phyloP scores from a whole-genome alignment of 2,888 invertebrate genomes.

The Pseudococcus longispinus region DNA sequence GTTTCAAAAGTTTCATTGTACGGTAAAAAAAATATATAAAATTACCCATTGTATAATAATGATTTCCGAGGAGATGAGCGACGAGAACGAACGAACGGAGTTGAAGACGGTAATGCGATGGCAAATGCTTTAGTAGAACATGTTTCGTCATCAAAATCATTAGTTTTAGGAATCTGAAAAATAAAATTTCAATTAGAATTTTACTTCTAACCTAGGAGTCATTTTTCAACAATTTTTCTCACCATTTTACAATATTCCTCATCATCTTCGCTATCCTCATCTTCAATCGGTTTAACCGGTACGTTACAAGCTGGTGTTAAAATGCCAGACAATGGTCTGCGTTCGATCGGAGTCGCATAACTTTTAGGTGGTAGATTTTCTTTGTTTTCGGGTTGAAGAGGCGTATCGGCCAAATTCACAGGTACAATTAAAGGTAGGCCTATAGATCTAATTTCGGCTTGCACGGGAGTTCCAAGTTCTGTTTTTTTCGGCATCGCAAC shows the following conservation, averaged over 20 bases:
- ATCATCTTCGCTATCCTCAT: constrained; percentile 50
- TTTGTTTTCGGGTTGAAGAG: constrained; percentile 48
- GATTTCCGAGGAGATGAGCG: constrained; percentile 1
- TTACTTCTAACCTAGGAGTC: too few relatives aligned
- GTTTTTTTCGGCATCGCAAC: background rate
- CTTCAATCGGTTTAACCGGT: background rate
- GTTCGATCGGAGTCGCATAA: constrained; percentile 38
- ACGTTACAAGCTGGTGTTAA: constrained; percentile 38
- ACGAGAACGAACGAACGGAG: constrained; percentile 58
- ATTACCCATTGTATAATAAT: constrained; percentile 40
- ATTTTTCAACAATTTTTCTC: background rate
- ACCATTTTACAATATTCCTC: constrained; percentile 16
- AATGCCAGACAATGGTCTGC: constrained; percentile 45
- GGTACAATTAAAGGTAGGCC: constrained; percentile 49
- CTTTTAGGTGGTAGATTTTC: constrained; percentile 43
- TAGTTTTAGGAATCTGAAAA: background rate
- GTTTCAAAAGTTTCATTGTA: background rate
- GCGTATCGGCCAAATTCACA: constrained; percentile 48
- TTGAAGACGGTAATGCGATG: constrained; percentile 60
- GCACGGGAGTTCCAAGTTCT: background rate
- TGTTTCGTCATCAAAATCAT: constrained; percentile 58
- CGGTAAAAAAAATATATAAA: background rate
- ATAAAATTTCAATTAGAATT: background rate
- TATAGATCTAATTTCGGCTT: background rate
- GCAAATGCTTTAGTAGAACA: constrained; percentile 61